Evolutionary conservation across 2,888 invertebrate genomes (phyloP).

Genomic region (Drosophila quinaria): DNA sequence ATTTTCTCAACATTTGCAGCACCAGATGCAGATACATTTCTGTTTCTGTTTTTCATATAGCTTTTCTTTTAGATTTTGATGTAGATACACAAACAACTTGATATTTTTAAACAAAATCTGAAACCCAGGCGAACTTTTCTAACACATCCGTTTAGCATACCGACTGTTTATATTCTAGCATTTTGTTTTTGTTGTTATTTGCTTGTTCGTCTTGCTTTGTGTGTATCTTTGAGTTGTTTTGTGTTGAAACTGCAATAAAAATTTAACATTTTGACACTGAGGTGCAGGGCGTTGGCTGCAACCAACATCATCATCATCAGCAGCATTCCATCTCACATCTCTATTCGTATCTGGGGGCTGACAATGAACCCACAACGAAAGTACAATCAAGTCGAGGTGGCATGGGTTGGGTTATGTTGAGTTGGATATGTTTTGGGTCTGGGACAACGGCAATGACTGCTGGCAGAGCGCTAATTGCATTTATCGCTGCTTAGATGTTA

Average conservation of each 20-base stretch:
- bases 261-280: constrained; percentile 67
- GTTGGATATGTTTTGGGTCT: constrained; percentile 12
- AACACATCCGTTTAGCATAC: constrained; percentile 21
- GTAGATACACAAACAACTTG: constrained; percentile 6
- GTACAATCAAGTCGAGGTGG: constrained; percentile 69
- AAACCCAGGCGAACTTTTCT: constrained; percentile 9
- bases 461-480: constrained; percentile 68
- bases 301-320: background rate
- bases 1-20: constrained; percentile 16
- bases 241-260: constrained; percentile 48
- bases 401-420: constrained; percentile 12
- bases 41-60: constrained; percentile 6
- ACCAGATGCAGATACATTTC: constrained; percentile 43
- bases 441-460: constrained; percentile 55
- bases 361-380: constrained; percentile 78
- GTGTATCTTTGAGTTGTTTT: constrained; percentile 49
- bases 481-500: constrained; percentile 77
- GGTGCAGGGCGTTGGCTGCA: constrained; percentile 52
- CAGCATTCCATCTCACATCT: constrained; percentile 13
- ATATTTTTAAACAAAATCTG: constrained; percentile 22
- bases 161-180: constrained; percentile 48
- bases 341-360: constrained; percentile 25
- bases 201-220: constrained; percentile 47
- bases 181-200: constrained; percentile 31
- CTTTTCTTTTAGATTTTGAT: constrained; percentile 38